Evolutionary conservation across 2,888 invertebrate species (phyloP), one percentile per base, ranked within the genome.

Genomic region (Hydroisotoma schaefferi): DNA sequence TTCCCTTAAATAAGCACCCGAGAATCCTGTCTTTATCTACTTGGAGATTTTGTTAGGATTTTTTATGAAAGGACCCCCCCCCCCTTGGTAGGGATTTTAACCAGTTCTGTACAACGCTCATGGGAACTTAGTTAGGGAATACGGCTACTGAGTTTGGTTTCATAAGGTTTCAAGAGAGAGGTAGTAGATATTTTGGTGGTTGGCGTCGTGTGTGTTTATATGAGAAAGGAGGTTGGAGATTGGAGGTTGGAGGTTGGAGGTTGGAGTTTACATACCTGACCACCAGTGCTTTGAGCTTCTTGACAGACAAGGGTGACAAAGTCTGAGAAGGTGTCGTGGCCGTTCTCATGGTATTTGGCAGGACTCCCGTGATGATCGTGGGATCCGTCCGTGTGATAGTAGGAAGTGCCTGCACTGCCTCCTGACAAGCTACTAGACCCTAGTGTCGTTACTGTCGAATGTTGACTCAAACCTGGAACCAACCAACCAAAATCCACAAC

Each of bases 281-380:
- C 64, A 46, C 72, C 72, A 43, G 70, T 68, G 56, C 72, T 85
- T 73, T 90, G 87, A 28, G 90, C 88, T 78, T 95, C 95, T 79
- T 94, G 94, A 76, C 95, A 95, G 55, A 95, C 95, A 75, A 95
- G 91, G 46, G 94, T 94, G 68, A 95, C 95, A 78, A 95, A 95
- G 79, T 97, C 95, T 2, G 93, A 90, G 68, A 95, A 85, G 0
- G 91, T 91, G 77, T 95, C 94, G 54, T 77, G 77, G 1, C 90
- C 87, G 73, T 88, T 90, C 76, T 91, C 90, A 53, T 87, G 85
- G 76, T 91, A 89, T 77, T 87, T 87, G 67, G 81, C 81, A 56
- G 80, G 80, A 61, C 77, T 77, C 65, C 74, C 74, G 51, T 74
- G 70, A 55, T 70, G 72, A 33, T 73, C 72, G 70, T 83, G 83